Conservation (phyloP, 92 coral and sea anemone genomes). For the Epizoanthus scotinus region DNA sequence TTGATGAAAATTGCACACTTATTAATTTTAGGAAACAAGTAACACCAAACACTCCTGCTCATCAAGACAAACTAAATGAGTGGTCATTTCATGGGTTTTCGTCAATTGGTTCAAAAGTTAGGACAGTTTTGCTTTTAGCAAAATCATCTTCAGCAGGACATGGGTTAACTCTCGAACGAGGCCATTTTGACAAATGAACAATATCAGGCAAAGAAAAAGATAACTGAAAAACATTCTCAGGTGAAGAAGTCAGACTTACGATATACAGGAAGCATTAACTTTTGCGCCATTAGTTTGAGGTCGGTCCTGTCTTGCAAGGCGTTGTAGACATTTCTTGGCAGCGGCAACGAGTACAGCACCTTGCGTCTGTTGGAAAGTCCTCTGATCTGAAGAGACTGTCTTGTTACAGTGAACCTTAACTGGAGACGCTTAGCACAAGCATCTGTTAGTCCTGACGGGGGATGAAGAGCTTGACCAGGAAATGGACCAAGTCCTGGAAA, state of each 20-base stretch:
- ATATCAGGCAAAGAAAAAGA: no score
- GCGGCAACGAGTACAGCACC: conserved; percentile 4
- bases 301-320: neutral
- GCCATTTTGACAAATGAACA: no score
- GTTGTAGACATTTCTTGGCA: conserved; percentile 1
- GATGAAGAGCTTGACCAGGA: neutral
- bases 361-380: conserved; percentile 9
- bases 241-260: conserved; percentile 2
- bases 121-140: no score
- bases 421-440: conserved; percentile 19
- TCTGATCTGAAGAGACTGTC: conserved; percentile 11
- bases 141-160: no score
- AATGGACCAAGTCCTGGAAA: neutral
- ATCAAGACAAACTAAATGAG: no score
- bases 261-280: conserved; percentile 14
- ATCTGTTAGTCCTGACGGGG: neutral
- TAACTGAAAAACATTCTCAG: no score
- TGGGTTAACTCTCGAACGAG: no score
- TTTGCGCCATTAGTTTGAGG: conserved; percentile 24
- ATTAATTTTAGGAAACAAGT: no score
- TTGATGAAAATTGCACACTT: no score
- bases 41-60: no score
- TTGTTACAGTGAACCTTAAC: neutral
- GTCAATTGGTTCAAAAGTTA: no score
- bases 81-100: no score